A percentile compares a stretch with the other conserved stretches of the same genome.
These are phyloP conservation scores for Apis cerana DNA, from an alignment of 1,140 invertebrate species.

Conservation along the genomic window DNA sequence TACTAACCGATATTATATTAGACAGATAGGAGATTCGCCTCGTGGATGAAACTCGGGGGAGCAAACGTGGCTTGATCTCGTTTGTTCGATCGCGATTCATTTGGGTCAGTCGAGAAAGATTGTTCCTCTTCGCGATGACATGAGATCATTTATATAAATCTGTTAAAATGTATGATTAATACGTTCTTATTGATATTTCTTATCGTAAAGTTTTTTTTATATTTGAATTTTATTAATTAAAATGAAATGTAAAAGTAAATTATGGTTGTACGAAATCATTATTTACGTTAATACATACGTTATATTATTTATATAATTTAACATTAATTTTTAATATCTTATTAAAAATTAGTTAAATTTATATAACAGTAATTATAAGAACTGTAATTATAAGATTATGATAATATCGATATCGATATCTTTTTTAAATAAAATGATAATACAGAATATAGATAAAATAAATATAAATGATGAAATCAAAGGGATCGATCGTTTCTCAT, in stretches of 20 bases:
- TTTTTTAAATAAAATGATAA: too few species aligned
- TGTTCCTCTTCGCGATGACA: neutral
- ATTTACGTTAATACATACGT: too few species aligned
- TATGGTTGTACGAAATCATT: too few species aligned
- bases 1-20: constrained; percentile 2
- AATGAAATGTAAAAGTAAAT: too few species aligned
- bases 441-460: neutral
- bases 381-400: too few species aligned
- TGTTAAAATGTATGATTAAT: neutral
- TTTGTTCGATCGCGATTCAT: constrained; percentile 8
- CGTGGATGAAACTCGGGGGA: neutral
- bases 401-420: too few species aligned
- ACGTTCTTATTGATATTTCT: neutral
- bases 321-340: too few species aligned
- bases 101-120: constrained; percentile 11
- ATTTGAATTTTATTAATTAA: neutral
- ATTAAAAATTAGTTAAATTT: too few species aligned
- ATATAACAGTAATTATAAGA: too few species aligned
- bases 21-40: neutral
- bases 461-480: neutral
- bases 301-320: too few species aligned
- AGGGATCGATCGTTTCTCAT: neutral
- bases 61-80: neutral
- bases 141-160: neutral
- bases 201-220: neutral